phyloP scores from a whole-genome alignment of 2,888 invertebrate genomes.

The Leucophenga montana region DNA sequence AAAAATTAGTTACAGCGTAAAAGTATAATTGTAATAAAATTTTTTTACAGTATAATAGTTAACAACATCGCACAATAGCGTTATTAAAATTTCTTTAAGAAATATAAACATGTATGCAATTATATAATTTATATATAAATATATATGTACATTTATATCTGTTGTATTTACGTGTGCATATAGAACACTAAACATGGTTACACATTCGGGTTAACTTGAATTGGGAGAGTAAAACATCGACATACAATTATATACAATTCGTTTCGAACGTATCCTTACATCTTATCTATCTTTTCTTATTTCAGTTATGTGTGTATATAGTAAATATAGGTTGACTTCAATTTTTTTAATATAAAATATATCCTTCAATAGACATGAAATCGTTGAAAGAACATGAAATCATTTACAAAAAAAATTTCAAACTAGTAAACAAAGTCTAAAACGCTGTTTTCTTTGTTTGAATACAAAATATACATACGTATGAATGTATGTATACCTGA shows the following conservation, averaged over 20 bases:
- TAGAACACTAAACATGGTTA: constrained; percentile 37
- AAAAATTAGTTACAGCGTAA: constrained; percentile 47
- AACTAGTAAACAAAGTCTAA: not conserved
- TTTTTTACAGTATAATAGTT: constrained; percentile 64
- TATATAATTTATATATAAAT: constrained; percentile 37
- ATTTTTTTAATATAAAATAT: constrained; percentile 6
- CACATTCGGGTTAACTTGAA: not conserved
- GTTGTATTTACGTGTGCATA: constrained; percentile 33
- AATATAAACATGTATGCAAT: constrained; percentile 69
- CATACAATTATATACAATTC: constrained; percentile 23
- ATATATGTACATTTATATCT: constrained; percentile 14
- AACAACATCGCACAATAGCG: constrained; percentile 71
- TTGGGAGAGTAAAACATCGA: constrained; percentile 11
- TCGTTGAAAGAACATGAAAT: constrained; percentile 1
- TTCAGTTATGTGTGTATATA: constrained; percentile 28
- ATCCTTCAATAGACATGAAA: not conserved
- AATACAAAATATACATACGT: constrained; percentile 21
- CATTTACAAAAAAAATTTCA: constrained; percentile 9
- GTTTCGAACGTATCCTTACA: not conserved
- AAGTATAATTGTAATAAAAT: constrained; percentile 51
- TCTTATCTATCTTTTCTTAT: constrained; percentile 10
- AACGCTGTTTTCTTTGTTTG: not conserved
- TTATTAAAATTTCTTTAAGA: constrained; percentile 72
- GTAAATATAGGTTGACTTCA: constrained; percentile 18
- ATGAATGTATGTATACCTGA: constrained; percentile 23